Base-by-base conservation (phyloP, 1,140 invertebrate genomes). In the Palaemon carinicauda region DNA sequence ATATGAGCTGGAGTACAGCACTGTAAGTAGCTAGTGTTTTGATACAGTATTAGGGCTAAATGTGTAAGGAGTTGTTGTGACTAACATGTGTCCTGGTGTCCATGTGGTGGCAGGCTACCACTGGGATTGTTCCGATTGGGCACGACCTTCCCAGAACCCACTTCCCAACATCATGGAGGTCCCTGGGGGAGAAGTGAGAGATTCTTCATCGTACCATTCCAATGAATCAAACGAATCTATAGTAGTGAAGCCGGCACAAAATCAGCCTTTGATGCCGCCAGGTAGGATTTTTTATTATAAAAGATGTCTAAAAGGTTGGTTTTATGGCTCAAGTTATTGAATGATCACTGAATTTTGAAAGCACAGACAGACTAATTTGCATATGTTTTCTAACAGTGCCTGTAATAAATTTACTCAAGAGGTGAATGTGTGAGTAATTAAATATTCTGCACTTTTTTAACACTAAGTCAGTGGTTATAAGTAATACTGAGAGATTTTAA, bases 121-220 rank as follows among this genome's bases (percentile, higher is more conserved):
- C 93, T 98, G 97, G 97, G 97, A 98, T 92, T 97, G 96, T 91
- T 98, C 96, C 89, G 97, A 98, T 93, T 98, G 97, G 97, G 95
- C 96, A 88, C 94, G 95, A 82, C 94, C 94, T 90, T 95, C 94
- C 91, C 95, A 96, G 92, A 94, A 95, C 91, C 95, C 96, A 86
- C 92, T 97, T 89, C 96, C 96, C 77, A 97, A 97, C 91, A 98
- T 98, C 91, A 96, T 96, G 82, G 96, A 97, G 92, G 96, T 98
- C 89, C 96, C 96, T 87, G 96, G 96, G 90, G 96, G 95, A 90
- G 96, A 98, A 93, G 95, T 97, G 80, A 95, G 95, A 51, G 97
- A 98, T 92, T 97, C 96, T 31, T 96, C 96, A 71, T 96, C 95
- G 91, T 95, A 96, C 91, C 96, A 96, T 91, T 97, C 96, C 92